Conservation (phyloP, 1,140 invertebrate species). For the Portunus trituberculatus region DNA sequence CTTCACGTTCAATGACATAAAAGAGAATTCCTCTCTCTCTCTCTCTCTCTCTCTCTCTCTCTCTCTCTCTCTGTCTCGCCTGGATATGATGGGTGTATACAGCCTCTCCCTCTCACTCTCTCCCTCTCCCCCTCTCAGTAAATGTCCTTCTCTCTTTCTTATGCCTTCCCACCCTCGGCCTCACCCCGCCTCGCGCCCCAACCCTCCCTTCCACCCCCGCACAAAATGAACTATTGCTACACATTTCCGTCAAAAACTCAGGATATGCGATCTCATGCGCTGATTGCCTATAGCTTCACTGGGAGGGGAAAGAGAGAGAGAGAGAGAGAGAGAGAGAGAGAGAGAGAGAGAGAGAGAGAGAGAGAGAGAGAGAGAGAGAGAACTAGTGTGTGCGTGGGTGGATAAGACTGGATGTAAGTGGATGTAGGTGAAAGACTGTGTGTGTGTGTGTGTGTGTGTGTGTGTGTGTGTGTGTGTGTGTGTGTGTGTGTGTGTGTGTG, state of each 20-base stretch:
- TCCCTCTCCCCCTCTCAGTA: conserved; percentile 9
- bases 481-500: too few species aligned
- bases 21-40: background rate
- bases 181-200: background rate
- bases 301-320: background rate
- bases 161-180: background rate
- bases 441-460: too few species aligned
- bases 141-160: conserved; percentile 26
- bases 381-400: conserved; percentile 29
- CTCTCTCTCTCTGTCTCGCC: background rate
- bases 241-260: background rate
- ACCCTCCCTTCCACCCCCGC: background rate
- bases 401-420: background rate
- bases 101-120: conserved; percentile 4
- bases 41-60: conserved; percentile 13
- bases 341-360: background rate
- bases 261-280: background rate
- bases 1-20: conserved; percentile 22
- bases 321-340: conserved; percentile 7
- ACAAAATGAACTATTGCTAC: background rate
- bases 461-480: too few species aligned
- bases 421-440: background rate
- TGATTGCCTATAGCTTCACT: conserved; percentile 5
- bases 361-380: background rate
- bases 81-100: conserved; percentile 13